Percentiles rank a stretch among this genome's conserved stretches.
phyloP scores from a whole-genome alignment of 2,888 invertebrate species.

The Acrobasis suavella region DNA sequence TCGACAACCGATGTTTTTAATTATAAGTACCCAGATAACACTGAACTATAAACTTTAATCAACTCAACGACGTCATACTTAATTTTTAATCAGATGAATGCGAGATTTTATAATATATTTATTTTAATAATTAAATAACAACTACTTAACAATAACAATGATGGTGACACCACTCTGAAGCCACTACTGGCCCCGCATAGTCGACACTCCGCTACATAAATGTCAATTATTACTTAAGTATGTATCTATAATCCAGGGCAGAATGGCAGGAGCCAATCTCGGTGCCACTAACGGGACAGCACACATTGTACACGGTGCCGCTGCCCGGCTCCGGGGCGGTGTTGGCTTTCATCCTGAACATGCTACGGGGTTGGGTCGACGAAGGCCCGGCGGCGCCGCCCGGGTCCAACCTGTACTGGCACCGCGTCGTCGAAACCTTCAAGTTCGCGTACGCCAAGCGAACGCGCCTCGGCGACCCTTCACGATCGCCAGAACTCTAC shows the following conservation, averaged over 20 bases:
- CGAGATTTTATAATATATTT: too few relatives aligned
- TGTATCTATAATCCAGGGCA: constrained; percentile 62
- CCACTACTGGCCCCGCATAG: background rate
- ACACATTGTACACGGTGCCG: constrained; percentile 88
- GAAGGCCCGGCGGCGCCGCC: constrained; percentile 55
- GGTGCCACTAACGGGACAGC: constrained; percentile 81
- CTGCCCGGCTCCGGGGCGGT: constrained; percentile 94
- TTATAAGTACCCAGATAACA: too few relatives aligned
- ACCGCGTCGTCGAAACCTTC: constrained; percentile 93
- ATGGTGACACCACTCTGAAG: too few relatives aligned
- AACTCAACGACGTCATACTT: too few relatives aligned
- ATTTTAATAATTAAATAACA: too few relatives aligned
- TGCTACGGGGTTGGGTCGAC: constrained; percentile 84
- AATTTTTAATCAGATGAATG: too few relatives aligned
- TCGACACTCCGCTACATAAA: background rate
- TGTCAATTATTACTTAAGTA: too few relatives aligned
- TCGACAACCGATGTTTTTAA: too few relatives aligned
- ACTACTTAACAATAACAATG: too few relatives aligned
- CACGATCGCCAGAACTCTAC: constrained; percentile 40
- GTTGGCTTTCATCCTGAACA: constrained; percentile 90
- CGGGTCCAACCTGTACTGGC: constrained; percentile 82
- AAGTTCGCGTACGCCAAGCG: constrained; percentile 95
- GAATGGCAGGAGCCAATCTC: constrained; percentile 85
- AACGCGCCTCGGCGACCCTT: constrained; percentile 90
- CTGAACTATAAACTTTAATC: too few relatives aligned